Evolutionary conservation across 2,888 invertebrate genomes (phyloP), one percentile per base, ranked within the genome.

Genomic region (Stratiomys singularior): DNA sequence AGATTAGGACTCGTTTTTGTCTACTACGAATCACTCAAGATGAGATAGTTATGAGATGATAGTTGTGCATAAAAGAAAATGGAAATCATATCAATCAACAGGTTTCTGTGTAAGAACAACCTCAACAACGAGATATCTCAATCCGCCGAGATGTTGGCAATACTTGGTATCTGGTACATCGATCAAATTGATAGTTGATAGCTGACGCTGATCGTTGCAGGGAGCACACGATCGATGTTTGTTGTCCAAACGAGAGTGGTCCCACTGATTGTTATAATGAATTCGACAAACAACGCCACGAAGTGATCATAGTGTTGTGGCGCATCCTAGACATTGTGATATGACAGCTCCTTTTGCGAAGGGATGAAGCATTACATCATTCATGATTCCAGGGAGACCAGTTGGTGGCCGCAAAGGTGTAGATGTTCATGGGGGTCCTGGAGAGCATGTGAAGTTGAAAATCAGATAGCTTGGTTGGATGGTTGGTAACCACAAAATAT

Each of bases 11-110:
- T 67, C 67, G 69, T 47, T 69, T 69, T 69, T 67, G 64, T 30
- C 30, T 30, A 30, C 64, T 30, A 64, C 27, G 64, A 30, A 15
- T 64, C 64, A 64, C 64, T 30, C 28, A 11, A 47, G 47, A 69
- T 47, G 69, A 69, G 69, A 69, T 58, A 56, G 72, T 58, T 56
- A 56, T 18, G 72, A 56, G 58, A 72, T 79, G 77, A 66, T 76
- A 76, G 67, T 78, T 76, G 58, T 71, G 66, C 64, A 66, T 67
- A 76, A 76, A 78, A 58, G 72, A 79, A 76, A 78, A 78, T 79
- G 79, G 74, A 77, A 79, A 79, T 79, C 79, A 79, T 78, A 79
- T 79, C 79, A 79, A 79, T 79, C 79, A 79, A 78, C 79, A 79
- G 78, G 78, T 79, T 76, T 63, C 27, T 18, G 58, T 74, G 58